Conservation (phyloP, 2,113 vertebrate genomes). For the Nannospalax galili region DNA sequence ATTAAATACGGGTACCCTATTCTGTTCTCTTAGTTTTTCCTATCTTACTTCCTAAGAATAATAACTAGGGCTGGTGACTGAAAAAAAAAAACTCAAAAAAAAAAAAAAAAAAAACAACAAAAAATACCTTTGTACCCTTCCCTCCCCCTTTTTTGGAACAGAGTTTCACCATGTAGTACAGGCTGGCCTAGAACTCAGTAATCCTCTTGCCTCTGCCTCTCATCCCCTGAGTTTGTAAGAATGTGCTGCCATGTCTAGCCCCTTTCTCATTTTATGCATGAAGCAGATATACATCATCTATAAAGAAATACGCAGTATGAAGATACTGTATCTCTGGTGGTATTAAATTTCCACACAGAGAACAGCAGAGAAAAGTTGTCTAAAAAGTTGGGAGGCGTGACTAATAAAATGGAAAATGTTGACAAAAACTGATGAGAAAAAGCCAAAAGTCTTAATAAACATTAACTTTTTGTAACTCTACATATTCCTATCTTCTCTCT, state of each 20-base stretch:
- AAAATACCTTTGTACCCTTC: too few species aligned
- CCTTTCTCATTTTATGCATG: background rate
- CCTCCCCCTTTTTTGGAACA: background rate
- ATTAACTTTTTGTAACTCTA: conserved; percentile 26
- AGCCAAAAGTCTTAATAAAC: conserved; percentile 24
- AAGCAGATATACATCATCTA: background rate
- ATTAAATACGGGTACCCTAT: background rate
- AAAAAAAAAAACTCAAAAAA: too few species aligned
- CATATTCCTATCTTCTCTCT: background rate
- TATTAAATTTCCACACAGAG: background rate
- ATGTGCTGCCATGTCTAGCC: background rate
- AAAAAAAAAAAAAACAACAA: too few species aligned
- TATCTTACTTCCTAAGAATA: background rate
- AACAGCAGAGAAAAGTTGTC: background rate
- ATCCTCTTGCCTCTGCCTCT: background rate
- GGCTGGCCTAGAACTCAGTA: background rate
- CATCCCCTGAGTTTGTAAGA: background rate
- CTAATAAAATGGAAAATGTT: background rate
- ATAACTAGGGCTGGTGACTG: too few species aligned
- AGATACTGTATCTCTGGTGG: background rate
- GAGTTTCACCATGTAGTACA: background rate
- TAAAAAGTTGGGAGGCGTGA: background rate
- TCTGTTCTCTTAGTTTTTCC: background rate
- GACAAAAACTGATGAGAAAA: conserved; percentile 31
- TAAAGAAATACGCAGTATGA: background rate